A percentile compares a stretch with the other conserved stretches of the same genome.
phyloP scores from a whole-genome alignment of 2,797 vertebrate species.

The Platalea minor region DNA sequence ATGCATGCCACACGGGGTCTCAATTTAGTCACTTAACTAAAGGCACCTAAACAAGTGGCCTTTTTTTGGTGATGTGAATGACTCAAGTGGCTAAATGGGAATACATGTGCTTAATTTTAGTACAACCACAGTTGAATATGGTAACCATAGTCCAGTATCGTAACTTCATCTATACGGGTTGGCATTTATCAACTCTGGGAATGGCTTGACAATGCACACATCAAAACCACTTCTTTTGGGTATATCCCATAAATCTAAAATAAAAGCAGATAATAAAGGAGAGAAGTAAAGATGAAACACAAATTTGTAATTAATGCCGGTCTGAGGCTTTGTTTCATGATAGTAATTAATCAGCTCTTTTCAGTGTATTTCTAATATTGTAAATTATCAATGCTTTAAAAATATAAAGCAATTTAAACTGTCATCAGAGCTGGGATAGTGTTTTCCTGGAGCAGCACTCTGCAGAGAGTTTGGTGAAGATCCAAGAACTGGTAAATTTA shows the following conservation, averaged over 20 bases:
- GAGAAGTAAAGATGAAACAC: not conserved
- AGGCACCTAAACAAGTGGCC: slow-evolving; percentile 5
- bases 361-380: slow-evolving; percentile 27
- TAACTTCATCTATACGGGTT: not conserved
- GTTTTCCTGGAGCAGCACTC: not conserved
- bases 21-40: slow-evolving; percentile 36
- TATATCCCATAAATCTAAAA: not conserved
- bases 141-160: not conserved
- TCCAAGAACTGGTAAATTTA: slow-evolving; percentile 32
- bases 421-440: not conserved
- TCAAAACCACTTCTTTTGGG: not conserved
- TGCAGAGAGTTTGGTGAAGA: not conserved
- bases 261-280: not conserved
- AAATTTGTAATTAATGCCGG: not conserved
- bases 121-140: not conserved
- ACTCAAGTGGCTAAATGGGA: not conserved
- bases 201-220: not conserved
- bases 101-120: not conserved
- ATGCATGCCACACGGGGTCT: not conserved
- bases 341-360: not conserved
- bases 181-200: not conserved
- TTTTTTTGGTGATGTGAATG: not conserved
- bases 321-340: not conserved
- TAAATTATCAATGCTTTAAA: slow-evolving; percentile 9
- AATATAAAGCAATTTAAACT: slow-evolving; percentile 4